phyloP scores from a whole-genome alignment of 2,797 vertebrate species.

The Siniperca undulata region DNA sequence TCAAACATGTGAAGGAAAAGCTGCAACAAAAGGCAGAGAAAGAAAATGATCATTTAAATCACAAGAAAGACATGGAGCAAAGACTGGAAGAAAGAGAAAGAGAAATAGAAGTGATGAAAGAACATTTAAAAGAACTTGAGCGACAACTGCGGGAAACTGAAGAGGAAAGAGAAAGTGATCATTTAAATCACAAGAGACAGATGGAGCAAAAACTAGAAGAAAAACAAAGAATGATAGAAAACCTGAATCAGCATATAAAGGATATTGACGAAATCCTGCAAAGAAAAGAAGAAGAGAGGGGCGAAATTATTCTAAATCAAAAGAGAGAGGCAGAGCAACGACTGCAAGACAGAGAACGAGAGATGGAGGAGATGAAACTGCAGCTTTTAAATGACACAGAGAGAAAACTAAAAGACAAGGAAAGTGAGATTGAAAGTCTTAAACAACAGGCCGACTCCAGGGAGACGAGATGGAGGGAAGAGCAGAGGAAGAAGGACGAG shows the following conservation, averaged over 20 bases:
- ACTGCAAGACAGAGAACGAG: conserved; percentile 48
- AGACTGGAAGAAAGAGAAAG: conserved; percentile 38
- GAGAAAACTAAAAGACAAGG: conserved; percentile 52
- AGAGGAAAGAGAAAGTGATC: conserved; percentile 33
- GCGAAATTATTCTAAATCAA: conserved; percentile 55
- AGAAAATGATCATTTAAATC: neutral
- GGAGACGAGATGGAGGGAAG: conserved; percentile 66
- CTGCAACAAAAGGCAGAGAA: conserved; percentile 43
- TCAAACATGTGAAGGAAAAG: conserved; percentile 28
- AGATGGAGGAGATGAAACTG: conserved; percentile 57
- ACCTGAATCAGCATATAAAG: conserved; percentile 48
- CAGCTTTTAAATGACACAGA: conserved; percentile 46
- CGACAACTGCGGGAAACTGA: neutral
- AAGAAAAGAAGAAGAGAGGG: conserved; percentile 66
- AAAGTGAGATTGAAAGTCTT: conserved; percentile 45
- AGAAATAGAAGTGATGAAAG: conserved; percentile 17
- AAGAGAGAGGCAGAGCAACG: conserved; percentile 61
- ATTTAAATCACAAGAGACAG: conserved; percentile 26
- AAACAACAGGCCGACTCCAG: conserved; percentile 40
- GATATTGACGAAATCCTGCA: conserved; percentile 63
- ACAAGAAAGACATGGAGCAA: conserved; percentile 22
- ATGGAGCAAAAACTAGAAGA: conserved; percentile 44
- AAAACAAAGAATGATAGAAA: conserved; percentile 30
- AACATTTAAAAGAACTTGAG: conserved; percentile 18
- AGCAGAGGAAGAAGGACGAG: conserved; percentile 54